Evolutionary conservation across 2,113 vertebrate species (phyloP), one percentile per base, ranked within the genome.

Genomic region (Datnioides undecimradiatus): DNA sequence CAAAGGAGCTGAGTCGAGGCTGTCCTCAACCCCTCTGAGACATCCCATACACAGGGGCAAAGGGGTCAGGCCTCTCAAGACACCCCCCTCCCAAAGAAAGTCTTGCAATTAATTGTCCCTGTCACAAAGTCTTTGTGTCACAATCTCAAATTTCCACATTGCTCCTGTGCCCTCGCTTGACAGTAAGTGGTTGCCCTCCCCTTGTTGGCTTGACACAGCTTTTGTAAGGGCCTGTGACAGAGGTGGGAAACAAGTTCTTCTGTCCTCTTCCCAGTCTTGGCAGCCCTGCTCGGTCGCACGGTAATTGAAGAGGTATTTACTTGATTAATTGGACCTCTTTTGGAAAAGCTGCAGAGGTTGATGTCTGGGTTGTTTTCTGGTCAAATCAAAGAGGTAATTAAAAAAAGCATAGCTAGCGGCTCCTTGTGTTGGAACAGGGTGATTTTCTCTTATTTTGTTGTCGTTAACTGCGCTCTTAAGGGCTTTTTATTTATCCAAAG

Each of bases 101-200:
- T 85, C 70, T 80, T 59, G 67, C 85, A 81, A 87, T 91, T 91
- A 94, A 93, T 88, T 82, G 79, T 86, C 52, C 78, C 80, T 46
- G 79, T 92, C 84, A 73, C 63, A 69, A 70, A 77, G 72, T 81
- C 72, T 90, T 86, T 90, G 79, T 90, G 85, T 84, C 87, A 92
- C 65, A 83, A 78, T 83, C 87, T 85, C 71, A 55, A 25, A 80
- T 85, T 88, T 85, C 64, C 78, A 57, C 76, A 40, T 31, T 43
- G 71, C 81, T 34, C 48, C 55, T 12, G n/a, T 91, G 86, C 76
- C 85, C 86, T 82, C 68, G 43, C 34, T 90, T 90, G 86, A 91
- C 88, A 82, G 73, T 17, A 65, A 72, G 55, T 68, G 74, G 84
- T 60, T 79, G 29, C 52, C 78, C 29, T 67, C 70, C 48, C 40